Base-by-base conservation (phyloP, 1,140 invertebrate genomes). In the Cephus cinctus region DNA sequence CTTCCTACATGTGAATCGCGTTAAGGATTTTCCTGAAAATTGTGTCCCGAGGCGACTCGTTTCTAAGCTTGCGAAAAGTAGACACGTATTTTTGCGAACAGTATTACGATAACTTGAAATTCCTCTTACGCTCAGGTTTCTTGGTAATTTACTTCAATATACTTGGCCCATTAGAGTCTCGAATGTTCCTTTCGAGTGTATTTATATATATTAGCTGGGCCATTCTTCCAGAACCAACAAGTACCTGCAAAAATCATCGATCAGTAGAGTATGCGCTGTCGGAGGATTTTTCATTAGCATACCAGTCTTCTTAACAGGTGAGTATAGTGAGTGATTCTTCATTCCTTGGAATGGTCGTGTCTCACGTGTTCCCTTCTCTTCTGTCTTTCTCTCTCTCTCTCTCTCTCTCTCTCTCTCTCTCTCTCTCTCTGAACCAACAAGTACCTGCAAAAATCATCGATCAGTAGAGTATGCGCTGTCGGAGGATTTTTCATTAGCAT, bases 201-300 rank as follows among this genome's bases (percentile, higher is more conserved):
- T 18, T 35, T 36, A n/a, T 43, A 23, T 14, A 16, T 31, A 22
- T 43, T 32, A 41, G 25, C 8, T 55, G 34, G 47, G 61, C 55
- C 65, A 79, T 67, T 69, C 54, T 86, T 86, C 59, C 83, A 92
- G 92, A 64, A 89, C 90, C 45, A 88, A 89, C 71, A 91, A 92
- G 77, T 96, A 92, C 76, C 81, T 96, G 69, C 86, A 90, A 69
- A 92, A 93, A 75, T 94, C 90, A 54, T 89, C 92, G 36, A 84
- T 90, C 46, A 94, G 90, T 47, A 80, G 92, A 55, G 86, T 93
- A n/a, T 91, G 92, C 66, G 91, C 93, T 39, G 88, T 95, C 45
- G 89, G 89, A 54, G 92, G 91, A 41, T 94, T 95, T 76, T 94
- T 95, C 71, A 85, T 95, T 61, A 95, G 92, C 47, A 94, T 96